Evolutionary conservation across 2,888 invertebrate species (phyloP).

Genomic region (Drosophila kuntzei): DNA sequence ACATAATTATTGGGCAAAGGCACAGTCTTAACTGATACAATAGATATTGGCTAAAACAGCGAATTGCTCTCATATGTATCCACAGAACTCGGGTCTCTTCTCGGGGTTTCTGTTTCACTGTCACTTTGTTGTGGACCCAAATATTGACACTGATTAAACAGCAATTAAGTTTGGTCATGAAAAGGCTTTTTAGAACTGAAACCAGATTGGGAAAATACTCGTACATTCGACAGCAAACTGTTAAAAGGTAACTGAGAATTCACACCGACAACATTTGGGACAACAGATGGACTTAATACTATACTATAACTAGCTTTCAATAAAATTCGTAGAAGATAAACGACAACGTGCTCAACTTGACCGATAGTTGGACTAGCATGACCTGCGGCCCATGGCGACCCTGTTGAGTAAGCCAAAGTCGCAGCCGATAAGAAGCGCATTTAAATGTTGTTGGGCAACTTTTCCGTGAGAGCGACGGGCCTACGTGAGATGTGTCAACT

Average conservation of each 20-base stretch:
- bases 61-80: constrained; percentile 38
- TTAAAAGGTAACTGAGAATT: neutral
- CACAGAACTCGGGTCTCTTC: constrained; percentile 45
- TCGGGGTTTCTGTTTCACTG: constrained; percentile 5
- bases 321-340: constrained; percentile 20
- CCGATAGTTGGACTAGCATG: constrained; percentile 64
- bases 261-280: neutral
- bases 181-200: constrained; percentile 64
- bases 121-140: constrained; percentile 47
- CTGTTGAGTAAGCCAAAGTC: constrained; percentile 52
- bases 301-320: constrained; percentile 43
- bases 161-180: constrained; percentile 68
- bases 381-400: constrained; percentile 56
- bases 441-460: constrained; percentile 35
- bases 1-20: constrained; percentile 42
- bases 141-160: constrained; percentile 73
- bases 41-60: constrained; percentile 13
- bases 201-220: constrained; percentile 6
- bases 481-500: constrained; percentile 59
- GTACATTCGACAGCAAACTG: constrained; percentile 8
- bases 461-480: constrained; percentile 17
- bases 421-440: constrained; percentile 40
- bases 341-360: constrained; percentile 69
- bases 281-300: constrained; percentile 7
- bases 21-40: constrained; percentile 28